phyloP scores from a whole-genome alignment of 2,888 invertebrate species.

The Apantesis nais region DNA sequence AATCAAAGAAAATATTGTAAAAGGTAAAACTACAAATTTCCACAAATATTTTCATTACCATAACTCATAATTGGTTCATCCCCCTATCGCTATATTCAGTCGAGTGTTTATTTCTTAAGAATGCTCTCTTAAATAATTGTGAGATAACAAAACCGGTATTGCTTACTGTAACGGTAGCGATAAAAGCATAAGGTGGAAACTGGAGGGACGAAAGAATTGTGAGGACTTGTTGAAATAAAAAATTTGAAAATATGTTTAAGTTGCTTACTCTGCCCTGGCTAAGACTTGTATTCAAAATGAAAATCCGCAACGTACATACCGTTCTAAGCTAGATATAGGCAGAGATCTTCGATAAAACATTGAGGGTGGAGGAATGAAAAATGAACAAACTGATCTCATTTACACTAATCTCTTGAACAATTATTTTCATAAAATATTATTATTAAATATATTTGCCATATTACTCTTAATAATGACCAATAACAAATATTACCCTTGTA shows the following conservation, averaged over 20 bases:
- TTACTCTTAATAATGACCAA: too few relatives aligned
- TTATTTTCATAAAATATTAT: too few relatives aligned
- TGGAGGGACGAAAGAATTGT: conserved; percentile 36
- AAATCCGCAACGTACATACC: background rate
- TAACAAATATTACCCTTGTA: too few relatives aligned
- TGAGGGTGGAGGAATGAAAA: too few relatives aligned
- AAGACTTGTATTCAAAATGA: background rate
- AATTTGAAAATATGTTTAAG: background rate
- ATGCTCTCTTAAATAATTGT: conserved; percentile 76
- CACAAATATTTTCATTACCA: conserved; percentile 46
- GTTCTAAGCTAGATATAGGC: background rate
- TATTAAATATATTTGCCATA: too few relatives aligned
- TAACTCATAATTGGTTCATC: conserved; percentile 49
- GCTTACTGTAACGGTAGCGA: conserved; percentile 75
- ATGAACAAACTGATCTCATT: too few relatives aligned
- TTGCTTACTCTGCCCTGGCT: background rate
- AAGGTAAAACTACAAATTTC: conserved; percentile 3
- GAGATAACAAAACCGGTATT: conserved; percentile 72
- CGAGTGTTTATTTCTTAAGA: conserved; percentile 66
- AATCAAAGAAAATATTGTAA: background rate
- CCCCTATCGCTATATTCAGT: conserved; percentile 33
- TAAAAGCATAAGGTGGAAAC: conserved; percentile 79
- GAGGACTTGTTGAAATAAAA: conserved; percentile 39
- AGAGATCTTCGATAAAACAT: too few relatives aligned
- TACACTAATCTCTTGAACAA: too few relatives aligned